Conservation (phyloP, 2,113 vertebrate genomes). For the Chlorodrepanis virens region DNA sequence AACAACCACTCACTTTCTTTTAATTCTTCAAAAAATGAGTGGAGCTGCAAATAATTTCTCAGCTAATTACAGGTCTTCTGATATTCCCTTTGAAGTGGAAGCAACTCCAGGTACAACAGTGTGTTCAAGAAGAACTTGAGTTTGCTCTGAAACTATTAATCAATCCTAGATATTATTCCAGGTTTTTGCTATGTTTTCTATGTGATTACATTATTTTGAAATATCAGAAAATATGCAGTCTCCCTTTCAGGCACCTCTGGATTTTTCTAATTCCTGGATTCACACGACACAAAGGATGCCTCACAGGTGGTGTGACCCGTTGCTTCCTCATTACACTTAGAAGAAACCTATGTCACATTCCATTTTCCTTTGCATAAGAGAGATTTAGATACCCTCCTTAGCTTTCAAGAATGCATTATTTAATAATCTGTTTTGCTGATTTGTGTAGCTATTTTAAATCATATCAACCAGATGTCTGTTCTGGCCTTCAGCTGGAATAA, state of each 20-base stretch:
- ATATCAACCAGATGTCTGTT: neutral
- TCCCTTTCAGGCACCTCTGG: neutral
- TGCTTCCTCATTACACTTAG: neutral
- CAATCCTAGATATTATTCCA: neutral
- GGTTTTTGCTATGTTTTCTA: neutral
- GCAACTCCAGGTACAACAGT: neutral
- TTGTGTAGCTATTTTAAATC: neutral
- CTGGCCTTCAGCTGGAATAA: neutral
- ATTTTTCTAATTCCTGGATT: neutral
- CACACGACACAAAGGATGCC: neutral
- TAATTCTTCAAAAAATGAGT: neutral
- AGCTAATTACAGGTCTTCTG: neutral
- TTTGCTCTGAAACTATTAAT: neutral
- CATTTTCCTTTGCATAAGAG: neutral
- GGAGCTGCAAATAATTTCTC: neutral
- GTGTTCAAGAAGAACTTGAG: neutral
- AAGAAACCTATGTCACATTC: neutral
- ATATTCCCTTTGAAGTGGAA: neutral
- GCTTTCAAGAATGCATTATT: neutral
- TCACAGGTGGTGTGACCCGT: neutral
- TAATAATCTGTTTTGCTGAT: neutral
- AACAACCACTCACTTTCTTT: neutral
- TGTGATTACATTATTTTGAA: neutral
- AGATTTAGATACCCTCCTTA: neutral
- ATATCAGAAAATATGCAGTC: neutral